Evolutionary conservation across 2,888 invertebrate species (phyloP).

Genomic region (Cantharis nigra): DNA sequence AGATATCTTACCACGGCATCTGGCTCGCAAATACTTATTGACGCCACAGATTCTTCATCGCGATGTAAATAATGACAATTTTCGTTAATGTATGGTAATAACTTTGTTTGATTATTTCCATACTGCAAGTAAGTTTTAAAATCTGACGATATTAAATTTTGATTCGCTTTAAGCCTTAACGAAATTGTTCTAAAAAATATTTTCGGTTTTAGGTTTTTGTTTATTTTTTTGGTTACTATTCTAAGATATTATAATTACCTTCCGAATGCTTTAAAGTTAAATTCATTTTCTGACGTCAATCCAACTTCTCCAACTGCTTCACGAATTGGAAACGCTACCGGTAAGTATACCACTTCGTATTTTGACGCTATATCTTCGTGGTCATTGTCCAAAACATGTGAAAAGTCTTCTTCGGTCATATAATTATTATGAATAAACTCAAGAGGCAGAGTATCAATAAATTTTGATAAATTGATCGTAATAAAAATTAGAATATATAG

Average conservation of each 20-base stretch:
- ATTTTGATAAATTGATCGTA: background rate
- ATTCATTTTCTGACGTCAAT: slow-evolving; percentile 57
- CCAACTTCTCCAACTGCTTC: slow-evolving; percentile 48
- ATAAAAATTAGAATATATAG: background rate
- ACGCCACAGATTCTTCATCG: slow-evolving; percentile 64
- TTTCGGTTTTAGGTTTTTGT: background rate
- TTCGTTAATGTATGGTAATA: slow-evolving; percentile 45
- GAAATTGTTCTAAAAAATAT: slow-evolving; percentile 60
- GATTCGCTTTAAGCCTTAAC: slow-evolving; percentile 66
- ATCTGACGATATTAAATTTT: slow-evolving; percentile 62
- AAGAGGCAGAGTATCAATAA: background rate
- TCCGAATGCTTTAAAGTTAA: slow-evolving; percentile 66
- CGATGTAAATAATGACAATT: slow-evolving; percentile 70
- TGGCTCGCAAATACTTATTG: slow-evolving; percentile 69
- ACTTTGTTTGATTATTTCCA: slow-evolving; percentile 50
- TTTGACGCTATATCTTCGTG: slow-evolving; percentile 56
- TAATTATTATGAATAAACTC: slow-evolving; percentile 46
- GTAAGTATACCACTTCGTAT: slow-evolving; percentile 67
- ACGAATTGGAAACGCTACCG: slow-evolving; percentile 57
- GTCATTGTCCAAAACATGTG: slow-evolving; percentile 54
- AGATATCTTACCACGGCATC: slow-evolving; percentile 62
- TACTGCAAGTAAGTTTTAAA: slow-evolving; percentile 65
- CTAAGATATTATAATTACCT: slow-evolving; percentile 52
- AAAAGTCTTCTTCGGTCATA: slow-evolving; percentile 55
- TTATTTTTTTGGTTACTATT: slow-evolving; percentile 1